phyloP scores from a whole-genome alignment of 2,113 vertebrate species.

The Crocuta crocuta region DNA sequence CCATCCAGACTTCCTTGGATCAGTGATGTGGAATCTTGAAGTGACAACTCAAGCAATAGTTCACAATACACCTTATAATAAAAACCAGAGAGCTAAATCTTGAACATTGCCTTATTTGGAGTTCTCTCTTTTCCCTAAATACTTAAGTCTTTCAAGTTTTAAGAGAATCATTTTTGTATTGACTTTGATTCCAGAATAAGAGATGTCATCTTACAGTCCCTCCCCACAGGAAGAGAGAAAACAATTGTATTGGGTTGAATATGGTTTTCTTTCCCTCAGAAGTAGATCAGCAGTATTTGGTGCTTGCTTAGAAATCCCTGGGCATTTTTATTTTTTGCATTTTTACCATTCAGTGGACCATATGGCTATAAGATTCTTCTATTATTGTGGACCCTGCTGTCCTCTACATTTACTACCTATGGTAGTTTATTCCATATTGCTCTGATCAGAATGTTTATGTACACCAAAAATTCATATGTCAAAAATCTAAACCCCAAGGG shows the following conservation, averaged over 20 bases:
- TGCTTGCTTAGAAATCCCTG: not conserved
- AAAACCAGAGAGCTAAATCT: not conserved
- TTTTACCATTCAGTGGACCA: not conserved
- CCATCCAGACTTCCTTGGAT: conserved; percentile 9
- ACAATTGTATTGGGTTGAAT: not conserved
- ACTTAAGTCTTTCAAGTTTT: not conserved
- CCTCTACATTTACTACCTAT: not conserved
- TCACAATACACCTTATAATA: not conserved
- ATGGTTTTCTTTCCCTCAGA: not conserved
- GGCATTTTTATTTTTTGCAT: not conserved
- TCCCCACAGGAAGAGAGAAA: not conserved
- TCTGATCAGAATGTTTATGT: not conserved
- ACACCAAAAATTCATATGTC: not conserved
- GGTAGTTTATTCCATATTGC: not conserved
- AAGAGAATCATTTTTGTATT: not conserved
- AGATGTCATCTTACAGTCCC: not conserved
- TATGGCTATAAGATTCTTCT: not conserved
- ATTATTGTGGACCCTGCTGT: not conserved
- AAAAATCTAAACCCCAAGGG: not conserved
- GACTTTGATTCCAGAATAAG: not conserved
- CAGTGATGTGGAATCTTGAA: conserved; percentile 29
- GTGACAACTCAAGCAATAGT: not conserved
- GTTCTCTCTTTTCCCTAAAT: not conserved
- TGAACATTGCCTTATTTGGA: not conserved
- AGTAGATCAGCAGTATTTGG: not conserved